These are phyloP conservation scores for Elysia crispata DNA, from an alignment of 2,888 invertebrate species.

Conservation along the genomic window DNA sequence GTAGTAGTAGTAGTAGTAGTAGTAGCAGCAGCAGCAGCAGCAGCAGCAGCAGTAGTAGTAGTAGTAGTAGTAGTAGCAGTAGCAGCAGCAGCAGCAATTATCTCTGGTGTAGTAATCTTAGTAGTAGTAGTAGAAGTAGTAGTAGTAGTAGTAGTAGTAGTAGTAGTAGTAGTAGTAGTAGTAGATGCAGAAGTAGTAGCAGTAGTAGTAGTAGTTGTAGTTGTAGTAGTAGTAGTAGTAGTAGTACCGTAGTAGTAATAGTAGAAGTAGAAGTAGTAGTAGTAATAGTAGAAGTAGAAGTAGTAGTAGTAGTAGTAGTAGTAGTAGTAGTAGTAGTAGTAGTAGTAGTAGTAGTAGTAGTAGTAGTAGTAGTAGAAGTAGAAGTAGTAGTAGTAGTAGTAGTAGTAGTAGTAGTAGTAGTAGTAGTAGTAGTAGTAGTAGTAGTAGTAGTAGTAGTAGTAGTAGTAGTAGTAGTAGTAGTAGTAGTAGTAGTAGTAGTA, in stretches of 20 bases:
- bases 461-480: constrained; percentile 2
- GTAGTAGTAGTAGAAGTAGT: no score
- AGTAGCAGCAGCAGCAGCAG: not conserved
- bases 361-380: constrained; percentile 32
- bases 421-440: not conserved
- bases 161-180: no score
- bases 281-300: constrained; percentile 24
- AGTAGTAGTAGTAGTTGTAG: no score
- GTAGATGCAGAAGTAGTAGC: no score
- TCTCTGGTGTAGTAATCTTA: no score
- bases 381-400: constrained; percentile 27
- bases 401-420: constrained; percentile 15
- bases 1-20: not conserved
- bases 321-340: constrained; percentile 37
- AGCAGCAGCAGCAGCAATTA: no score
- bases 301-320: constrained; percentile 35
- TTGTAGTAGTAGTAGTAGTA: no score
- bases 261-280: constrained; percentile 13
- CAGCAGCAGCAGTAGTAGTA: not conserved
- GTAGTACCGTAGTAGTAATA: no score
- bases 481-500: not conserved
- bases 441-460: not conserved
- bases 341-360: constrained; percentile 37
- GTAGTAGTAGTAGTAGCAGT: no score
- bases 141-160: no score